Evolutionary conservation across 2,797 vertebrate genomes (phyloP), one percentile per base, ranked within the genome.

Genomic region (Coregonus sp.): DNA sequence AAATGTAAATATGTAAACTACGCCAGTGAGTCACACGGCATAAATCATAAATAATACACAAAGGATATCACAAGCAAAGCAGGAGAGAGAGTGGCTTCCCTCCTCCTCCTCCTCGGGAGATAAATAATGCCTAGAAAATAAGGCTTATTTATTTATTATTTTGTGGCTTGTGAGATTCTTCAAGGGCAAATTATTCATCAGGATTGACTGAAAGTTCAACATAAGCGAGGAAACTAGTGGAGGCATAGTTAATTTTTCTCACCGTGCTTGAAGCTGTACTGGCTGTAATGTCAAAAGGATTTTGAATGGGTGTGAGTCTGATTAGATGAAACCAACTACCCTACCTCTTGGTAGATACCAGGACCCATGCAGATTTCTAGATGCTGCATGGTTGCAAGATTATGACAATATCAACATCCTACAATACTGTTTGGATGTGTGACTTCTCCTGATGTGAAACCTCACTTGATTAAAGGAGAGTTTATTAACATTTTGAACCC

Each of bases 21-120:
- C 51, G 73, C 80, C 78, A 90, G 84, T 88, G 86, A 89, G 88
- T 85, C 86, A 90, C 81, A 84, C 86, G 82, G 86, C 86, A 89
- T 86, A 86, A 90, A 85, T 92, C 89, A 93, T 94, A 90, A 93
- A 93, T 93, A 94, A 94, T 90, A 91, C 90, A 93, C 91, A 93
- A 89, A 93, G 90, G 89, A 92, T 88, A 91, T 91, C 86, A 88
- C 79, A 91, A 87, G 86, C 87, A 88, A 87, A 87, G 84, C 81
- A 81, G 81, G 84, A 79, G 40, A 47, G 40, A 47, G 78, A 86
- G 81, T 83, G 83, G 81, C 86, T 82, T 86, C 82, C 82, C 86
- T 83, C 80, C 71, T 47, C 40, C 78, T 84, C 31, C 31, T 33
- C 31, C 31, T 72, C 82, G 80, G 87, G 83, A 88, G 88, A 93